Base-by-base conservation (phyloP, 2,797 vertebrate species). In the Vultur gryphus region DNA sequence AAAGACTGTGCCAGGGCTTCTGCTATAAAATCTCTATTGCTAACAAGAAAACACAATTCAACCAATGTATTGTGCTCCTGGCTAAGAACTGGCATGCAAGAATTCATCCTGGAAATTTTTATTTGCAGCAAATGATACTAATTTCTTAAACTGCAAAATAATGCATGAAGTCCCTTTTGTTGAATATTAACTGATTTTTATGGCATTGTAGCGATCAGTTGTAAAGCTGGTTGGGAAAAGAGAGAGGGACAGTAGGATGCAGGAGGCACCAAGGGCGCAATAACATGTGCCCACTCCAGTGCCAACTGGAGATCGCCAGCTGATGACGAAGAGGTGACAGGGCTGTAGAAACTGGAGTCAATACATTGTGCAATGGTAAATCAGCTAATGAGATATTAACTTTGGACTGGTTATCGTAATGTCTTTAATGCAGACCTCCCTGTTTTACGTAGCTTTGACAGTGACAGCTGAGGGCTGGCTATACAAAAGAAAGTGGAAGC, bases 131-230 rank as follows among this genome's bases (percentile, higher is more conserved):
- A 85, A 89, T 54, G 7, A 39, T 83, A 59, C 46, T 89, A 54
- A 78, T 95, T 95, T 96, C 44, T 97, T 78, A 51, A 44, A 83
- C 51, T 73, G 71, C 59, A 94, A 96, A 97, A 91, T 92, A 96
- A 92, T 77, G 49, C 37, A 69, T 92, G 66, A 90, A 77, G 71
- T 95, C 89, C 58, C 65, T 95, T 97, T 96, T 89, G 86, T 89
- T 95, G 83, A 77, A 61, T 66, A 88, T 80, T 79, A 84, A 82
- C 75, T 54, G 23, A 13, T 28, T 91, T 95, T 79, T n/a, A 54
- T 57, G 59, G 57, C 43, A 24, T 59, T 87, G 72, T 86, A 69
- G 49, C 25, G 65, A 48, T 57, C 8, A 3, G 39, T 78, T 69
- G 6, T 73, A 70, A 92, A 78, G 26, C 67, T 57, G 16, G 9